Evolutionary conservation across 2,797 vertebrate genomes (phyloP).

Genomic region (Emys orbicularis): DNA sequence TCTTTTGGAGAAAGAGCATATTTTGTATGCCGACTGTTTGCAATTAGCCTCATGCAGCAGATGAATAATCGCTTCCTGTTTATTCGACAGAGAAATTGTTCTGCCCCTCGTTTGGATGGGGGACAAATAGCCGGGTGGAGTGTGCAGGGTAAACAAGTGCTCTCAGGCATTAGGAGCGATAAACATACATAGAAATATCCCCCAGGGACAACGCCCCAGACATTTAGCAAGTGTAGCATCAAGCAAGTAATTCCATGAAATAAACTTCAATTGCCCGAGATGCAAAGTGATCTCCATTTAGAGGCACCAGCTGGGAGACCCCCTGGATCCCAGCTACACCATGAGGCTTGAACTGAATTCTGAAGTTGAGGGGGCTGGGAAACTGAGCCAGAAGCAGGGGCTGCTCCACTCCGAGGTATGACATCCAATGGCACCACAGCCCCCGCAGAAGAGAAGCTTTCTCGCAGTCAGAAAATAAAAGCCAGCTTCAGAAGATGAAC

Average conservation of each 20-base stretch:
- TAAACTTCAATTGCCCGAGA: background rate
- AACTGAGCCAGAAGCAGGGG: background rate
- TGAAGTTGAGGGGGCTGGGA: background rate
- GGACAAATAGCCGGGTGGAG: slow-evolving; percentile 12
- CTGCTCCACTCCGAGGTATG: background rate
- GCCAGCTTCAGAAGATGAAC: slow-evolving; percentile 69
- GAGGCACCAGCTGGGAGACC: background rate
- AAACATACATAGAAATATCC: background rate
- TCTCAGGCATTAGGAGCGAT: background rate
- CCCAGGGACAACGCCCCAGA: background rate
- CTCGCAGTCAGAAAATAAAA: slow-evolving; percentile 48
- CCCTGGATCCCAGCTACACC: background rate
- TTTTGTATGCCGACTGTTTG: slow-evolving; percentile 41
- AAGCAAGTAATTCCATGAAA: background rate
- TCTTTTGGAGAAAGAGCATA: slow-evolving; percentile 9
- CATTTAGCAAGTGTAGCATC: background rate
- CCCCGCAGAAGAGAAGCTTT: slow-evolving; percentile 57
- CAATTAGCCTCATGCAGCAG: slow-evolving; percentile 60
- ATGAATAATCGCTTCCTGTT: slow-evolving; percentile 64
- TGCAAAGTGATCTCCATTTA: background rate
- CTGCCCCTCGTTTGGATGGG: slow-evolving; percentile 17
- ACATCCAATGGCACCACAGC: background rate
- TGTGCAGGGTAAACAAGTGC: background rate
- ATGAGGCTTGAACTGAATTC: background rate
- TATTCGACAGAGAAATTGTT: slow-evolving; percentile 34